A percentile compares a stretch with the other conserved stretches of the same genome.
Conservation (phyloP, 2,113 vertebrate species). For the Hymenochirus boettgeri region DNA sequence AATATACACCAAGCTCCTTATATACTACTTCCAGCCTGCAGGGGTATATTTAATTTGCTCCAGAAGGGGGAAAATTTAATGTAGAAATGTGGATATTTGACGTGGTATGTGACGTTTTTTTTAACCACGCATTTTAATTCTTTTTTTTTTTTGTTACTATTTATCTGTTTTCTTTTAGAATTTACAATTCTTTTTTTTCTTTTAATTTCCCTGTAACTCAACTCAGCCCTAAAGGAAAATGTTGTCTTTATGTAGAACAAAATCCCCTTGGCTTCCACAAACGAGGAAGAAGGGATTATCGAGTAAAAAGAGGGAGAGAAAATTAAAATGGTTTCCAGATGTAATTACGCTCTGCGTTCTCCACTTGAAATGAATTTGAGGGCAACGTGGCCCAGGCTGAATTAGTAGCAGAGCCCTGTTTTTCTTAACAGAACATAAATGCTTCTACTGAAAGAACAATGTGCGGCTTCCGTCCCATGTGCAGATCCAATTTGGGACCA, state of each 20-base stretch:
- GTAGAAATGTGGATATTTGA: too few species aligned
- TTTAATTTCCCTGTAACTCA: slow-evolving; percentile 23
- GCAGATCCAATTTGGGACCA: too few species aligned
- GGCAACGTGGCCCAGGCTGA: background rate
- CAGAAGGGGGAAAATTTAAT: too few species aligned
- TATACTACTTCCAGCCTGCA: too few species aligned
- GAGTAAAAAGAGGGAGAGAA: slow-evolving; percentile 5
- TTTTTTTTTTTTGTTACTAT: too few species aligned
- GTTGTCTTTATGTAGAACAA: slow-evolving; percentile 11
- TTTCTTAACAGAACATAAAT: slow-evolving; percentile 6
- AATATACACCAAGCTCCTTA: too few species aligned
- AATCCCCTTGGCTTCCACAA: slow-evolving; percentile 17
- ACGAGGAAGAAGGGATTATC: slow-evolving; percentile 19
- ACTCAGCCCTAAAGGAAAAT: background rate
- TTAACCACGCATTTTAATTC: too few species aligned
- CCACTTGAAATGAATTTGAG: background rate
- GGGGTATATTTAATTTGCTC: too few species aligned
- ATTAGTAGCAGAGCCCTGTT: background rate
- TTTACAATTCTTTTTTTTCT: background rate
- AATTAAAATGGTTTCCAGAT: slow-evolving; percentile 32
- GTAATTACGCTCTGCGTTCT: background rate
- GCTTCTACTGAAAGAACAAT: too few species aligned
- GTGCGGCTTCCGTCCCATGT: too few species aligned
- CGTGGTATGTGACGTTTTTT: too few species aligned
- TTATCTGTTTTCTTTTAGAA: too few species aligned